Percentiles rank a stretch among this genome's conserved stretches.
Conservation (phyloP, 2,888 invertebrate genomes). For the Epistrophella euchroma region DNA sequence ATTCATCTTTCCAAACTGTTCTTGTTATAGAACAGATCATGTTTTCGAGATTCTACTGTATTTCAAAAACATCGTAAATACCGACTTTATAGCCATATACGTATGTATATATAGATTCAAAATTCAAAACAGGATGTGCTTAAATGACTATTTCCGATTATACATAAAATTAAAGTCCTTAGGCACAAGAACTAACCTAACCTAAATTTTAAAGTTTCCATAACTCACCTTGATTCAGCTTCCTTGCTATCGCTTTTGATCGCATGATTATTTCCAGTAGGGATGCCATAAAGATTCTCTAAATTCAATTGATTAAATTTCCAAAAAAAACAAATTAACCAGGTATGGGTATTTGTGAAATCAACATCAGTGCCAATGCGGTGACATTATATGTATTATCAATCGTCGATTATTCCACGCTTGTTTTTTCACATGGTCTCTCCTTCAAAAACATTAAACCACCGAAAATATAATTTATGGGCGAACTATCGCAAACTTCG, state of each 20-base stretch:
- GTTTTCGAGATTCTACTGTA: too few relatives aligned
- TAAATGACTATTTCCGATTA: too few relatives aligned
- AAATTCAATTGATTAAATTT: constrained; percentile 16
- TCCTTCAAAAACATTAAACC: neutral
- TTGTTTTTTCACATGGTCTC: neutral
- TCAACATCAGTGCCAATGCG: constrained; percentile 42
- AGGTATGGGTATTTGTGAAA: neutral
- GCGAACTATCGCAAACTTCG: constrained; percentile 53
- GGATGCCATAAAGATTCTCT: constrained; percentile 80
- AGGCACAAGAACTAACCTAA: too few relatives aligned
- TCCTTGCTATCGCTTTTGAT: constrained; percentile 83
- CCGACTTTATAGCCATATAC: too few relatives aligned
- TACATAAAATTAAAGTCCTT: too few relatives aligned
- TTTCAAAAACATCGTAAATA: too few relatives aligned
- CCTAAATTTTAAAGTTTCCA: neutral
- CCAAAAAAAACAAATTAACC: constrained; percentile 11
- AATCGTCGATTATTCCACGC: constrained; percentile 46
- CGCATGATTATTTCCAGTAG: constrained; percentile 83
- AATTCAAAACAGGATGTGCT: too few relatives aligned
- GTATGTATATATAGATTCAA: too few relatives aligned
- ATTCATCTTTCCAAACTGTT: too few relatives aligned
- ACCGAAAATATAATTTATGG: constrained; percentile 50
- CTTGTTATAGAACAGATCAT: too few relatives aligned
- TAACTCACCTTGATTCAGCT: constrained; percentile 81
- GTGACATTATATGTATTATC: constrained; percentile 27